phyloP scores from a whole-genome alignment of 1,140 invertebrate species.

The Drosophila rufa region DNA sequence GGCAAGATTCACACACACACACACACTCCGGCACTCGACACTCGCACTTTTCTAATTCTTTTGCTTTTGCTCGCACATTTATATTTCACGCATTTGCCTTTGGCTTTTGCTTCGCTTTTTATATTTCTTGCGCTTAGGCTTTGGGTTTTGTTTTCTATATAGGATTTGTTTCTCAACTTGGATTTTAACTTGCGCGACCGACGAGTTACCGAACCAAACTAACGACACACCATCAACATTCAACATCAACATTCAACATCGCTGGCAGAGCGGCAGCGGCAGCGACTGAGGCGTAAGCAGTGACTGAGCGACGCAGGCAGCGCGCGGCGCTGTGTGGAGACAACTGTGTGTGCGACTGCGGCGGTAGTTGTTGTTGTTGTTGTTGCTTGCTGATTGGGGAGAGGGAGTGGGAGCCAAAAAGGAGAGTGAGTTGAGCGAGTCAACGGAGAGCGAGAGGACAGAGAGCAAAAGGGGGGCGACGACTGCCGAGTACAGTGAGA shows the following conservation, averaged over 20 bases:
- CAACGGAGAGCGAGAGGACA: slow-evolving; percentile 30
- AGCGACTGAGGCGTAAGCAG: slow-evolving; percentile 39
- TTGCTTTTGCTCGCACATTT: slow-evolving; percentile 42
- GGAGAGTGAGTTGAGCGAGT: slow-evolving; percentile 9
- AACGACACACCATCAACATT: slow-evolving; percentile 73
- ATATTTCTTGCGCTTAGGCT: slow-evolving; percentile 3
- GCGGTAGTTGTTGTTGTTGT: slow-evolving; percentile 30
- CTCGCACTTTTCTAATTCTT: slow-evolving; percentile 47
- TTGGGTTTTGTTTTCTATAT: slow-evolving; percentile 10
- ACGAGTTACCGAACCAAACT: slow-evolving; percentile 85
- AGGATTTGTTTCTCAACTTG: slow-evolving; percentile 28
- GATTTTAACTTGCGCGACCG: slow-evolving; percentile 74
- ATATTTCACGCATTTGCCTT: slow-evolving; percentile 54
- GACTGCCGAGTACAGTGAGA: slow-evolving; percentile 58
- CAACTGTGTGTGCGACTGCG: slow-evolving; percentile 40
- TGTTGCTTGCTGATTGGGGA: slow-evolving; percentile 28
- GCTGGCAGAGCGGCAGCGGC: slow-evolving; percentile 55
- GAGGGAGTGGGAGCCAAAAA: slow-evolving; percentile 22
- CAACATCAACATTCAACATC: slow-evolving; percentile 58
- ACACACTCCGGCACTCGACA: slow-evolving; percentile 13
- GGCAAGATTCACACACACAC: slow-evolving; percentile 24
- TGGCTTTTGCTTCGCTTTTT: slow-evolving; percentile 36
- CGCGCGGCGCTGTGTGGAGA: slow-evolving; percentile 37
- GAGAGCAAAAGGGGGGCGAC: slow-evolving; percentile 44
- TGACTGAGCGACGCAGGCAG: slow-evolving; percentile 47